Evolutionary conservation across 1,140 invertebrate species (phyloP), one percentile per base, ranked within the genome.

Genomic region (Andrena cerasifolii): DNA sequence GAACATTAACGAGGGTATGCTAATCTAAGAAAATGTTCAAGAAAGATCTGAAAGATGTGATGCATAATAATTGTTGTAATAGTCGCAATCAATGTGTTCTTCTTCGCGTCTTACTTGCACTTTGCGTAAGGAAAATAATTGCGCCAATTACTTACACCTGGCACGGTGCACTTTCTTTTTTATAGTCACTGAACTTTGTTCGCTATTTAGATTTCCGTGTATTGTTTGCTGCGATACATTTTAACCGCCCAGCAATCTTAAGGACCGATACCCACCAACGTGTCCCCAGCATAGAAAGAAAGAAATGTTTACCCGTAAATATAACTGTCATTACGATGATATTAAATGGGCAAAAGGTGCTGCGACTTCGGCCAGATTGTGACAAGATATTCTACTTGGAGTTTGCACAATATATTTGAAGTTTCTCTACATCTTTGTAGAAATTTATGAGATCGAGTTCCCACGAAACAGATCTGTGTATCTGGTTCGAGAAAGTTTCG

Each of bases 161-260:
- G 79, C n/a, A 84, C 70, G 24, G 70, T 66, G 53, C 71, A 84
- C 82, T 88, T 86, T 87, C 86, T 80, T 85, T 86, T 82, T 82
- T 83, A 80, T 87, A 85, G 82, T 86, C 80, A 76, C 80, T 80
- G 82, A 78, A 86, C 84, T 84, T 86, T 81, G 74, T n/a, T 59
- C 67, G 72, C 72, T 72, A 79, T 85, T 84, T 77, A 71, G 77
- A n/a, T 77, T 80, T 28, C 66, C 65, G 74, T 45, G 58, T 47
- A 33, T 85, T 71, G 67, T 83, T 88, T 84, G 70, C 67, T 28
- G 3, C 16, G 16, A 36, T 61, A 80, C 40, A 33, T 67, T 79
- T n/a, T n/a, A n/a, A n/a, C n/a, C n/a, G n/a, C n/a, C n/a, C n/a
- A n/a, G n/a, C 14, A 77, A 68, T 58, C 47, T 68, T 75, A 67